These are phyloP conservation scores for Agrenia bidenticulata DNA, from an alignment of 2,888 invertebrate genomes.

Conservation along the genomic window DNA sequence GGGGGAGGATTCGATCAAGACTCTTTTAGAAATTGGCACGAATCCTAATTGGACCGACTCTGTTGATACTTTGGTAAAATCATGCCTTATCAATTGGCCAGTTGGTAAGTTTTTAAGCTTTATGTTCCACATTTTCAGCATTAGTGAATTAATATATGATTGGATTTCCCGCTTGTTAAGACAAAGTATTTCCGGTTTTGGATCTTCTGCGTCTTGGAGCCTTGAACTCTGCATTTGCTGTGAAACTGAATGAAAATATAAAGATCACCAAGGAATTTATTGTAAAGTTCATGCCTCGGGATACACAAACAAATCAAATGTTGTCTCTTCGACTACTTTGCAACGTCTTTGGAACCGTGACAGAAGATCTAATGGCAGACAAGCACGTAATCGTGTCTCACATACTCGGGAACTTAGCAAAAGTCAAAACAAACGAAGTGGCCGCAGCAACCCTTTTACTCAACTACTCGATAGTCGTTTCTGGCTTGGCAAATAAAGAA, in stretches of 20 bases:
- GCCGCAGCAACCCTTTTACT: slow-evolving; percentile 72
- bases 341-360: slow-evolving; percentile 69
- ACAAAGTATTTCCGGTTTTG: slow-evolving; percentile 82
- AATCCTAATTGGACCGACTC: slow-evolving; percentile 27
- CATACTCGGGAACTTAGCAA: slow-evolving; percentile 60
- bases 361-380: slow-evolving; percentile 65
- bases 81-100: slow-evolving; percentile 34
- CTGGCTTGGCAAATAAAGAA: slow-evolving; percentile 55
- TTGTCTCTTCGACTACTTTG: slow-evolving; percentile 74
- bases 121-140: background rate
- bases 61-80: slow-evolving; percentile 16
- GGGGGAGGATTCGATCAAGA: slow-evolving; percentile 23
- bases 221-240: slow-evolving; percentile 62
- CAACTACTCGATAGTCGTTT: slow-evolving; percentile 65
- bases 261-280: slow-evolving; percentile 55
- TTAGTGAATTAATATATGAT: background rate
- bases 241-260: slow-evolving; percentile 57
- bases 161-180: slow-evolving; percentile 55
- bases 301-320: slow-evolving; percentile 72
- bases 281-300: slow-evolving; percentile 53
- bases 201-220: slow-evolving; percentile 80
- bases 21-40: slow-evolving; percentile 34
- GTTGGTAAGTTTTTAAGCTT: slow-evolving; percentile 21
- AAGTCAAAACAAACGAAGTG: slow-evolving; percentile 69
- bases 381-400: slow-evolving; percentile 63